Evolutionary conservation across 2,113 vertebrate species (phyloP).

Genomic region (Castor canadensis): DNA sequence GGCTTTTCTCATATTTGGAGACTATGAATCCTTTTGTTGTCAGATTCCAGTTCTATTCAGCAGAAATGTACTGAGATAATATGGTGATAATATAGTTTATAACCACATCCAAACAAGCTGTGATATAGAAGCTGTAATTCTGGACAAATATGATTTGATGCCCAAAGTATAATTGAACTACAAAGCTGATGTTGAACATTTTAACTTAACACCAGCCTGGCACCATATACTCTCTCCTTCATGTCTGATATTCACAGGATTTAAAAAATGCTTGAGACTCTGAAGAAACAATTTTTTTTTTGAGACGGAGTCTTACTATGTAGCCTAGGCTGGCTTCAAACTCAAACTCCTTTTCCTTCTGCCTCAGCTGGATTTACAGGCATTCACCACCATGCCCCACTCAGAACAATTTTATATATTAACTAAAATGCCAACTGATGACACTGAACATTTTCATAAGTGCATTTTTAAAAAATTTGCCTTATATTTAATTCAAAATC

Average conservation of each 20-base stretch:
- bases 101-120: background rate
- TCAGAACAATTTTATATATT: background rate
- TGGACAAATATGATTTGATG: background rate
- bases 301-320: background rate
- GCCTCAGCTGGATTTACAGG: background rate
- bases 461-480: background rate
- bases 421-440: background rate
- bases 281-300: background rate
- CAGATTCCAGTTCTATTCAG: background rate
- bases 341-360: background rate
- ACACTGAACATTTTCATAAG: background rate
- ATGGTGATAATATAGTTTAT: background rate
- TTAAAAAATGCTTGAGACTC: background rate
- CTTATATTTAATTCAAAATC: constrained; percentile 4
- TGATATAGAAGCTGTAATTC: background rate
- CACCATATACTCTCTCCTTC: background rate
- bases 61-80: no score
- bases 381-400: no score
- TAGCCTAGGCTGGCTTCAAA: background rate
- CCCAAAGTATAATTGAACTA: background rate
- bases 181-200: background rate
- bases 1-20: background rate
- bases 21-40: background rate
- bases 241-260: background rate
- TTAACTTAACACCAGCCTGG: background rate